These are phyloP conservation scores for Drosophila neonasuta DNA, from an alignment of 2,888 invertebrate genomes.

Conservation along the genomic window DNA sequence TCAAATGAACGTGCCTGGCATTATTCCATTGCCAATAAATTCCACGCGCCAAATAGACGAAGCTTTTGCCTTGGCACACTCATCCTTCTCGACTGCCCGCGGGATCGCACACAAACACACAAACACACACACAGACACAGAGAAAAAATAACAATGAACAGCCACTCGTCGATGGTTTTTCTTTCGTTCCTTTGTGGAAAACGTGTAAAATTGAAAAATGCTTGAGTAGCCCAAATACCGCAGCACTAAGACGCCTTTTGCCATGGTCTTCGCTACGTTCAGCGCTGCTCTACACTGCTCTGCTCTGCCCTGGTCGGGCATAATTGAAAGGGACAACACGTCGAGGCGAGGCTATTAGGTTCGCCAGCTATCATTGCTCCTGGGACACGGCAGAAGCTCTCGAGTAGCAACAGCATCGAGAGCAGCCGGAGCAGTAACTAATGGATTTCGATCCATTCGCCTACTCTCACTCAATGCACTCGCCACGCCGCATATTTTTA, in stretches of 20 bases:
- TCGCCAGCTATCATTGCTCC: slow-evolving; percentile 71
- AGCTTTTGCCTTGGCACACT: slow-evolving; percentile 37
- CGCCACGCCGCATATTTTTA: slow-evolving; percentile 41
- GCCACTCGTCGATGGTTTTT: slow-evolving; percentile 52
- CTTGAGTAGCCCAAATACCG: slow-evolving; percentile 63
- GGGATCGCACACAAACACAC: slow-evolving; percentile 25
- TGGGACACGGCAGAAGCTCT: slow-evolving; percentile 58
- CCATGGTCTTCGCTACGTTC: background rate
- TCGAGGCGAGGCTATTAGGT: slow-evolving; percentile 74
- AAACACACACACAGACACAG: background rate
- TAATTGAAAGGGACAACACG: slow-evolving; percentile 79
- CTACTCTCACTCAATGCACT: slow-evolving; percentile 21
- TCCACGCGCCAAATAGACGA: slow-evolving; percentile 72
- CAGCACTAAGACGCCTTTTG: slow-evolving; percentile 40
- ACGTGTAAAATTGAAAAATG: slow-evolving; percentile 79
- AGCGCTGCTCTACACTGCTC: background rate
- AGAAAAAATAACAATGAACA: slow-evolving; percentile 62
- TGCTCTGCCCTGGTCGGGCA: slow-evolving; percentile 40
- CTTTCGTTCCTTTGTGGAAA: slow-evolving; percentile 40
- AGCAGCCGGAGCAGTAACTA: slow-evolving; percentile 37
- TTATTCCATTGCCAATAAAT: slow-evolving; percentile 78
- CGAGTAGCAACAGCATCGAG: slow-evolving; percentile 32
- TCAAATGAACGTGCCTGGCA: slow-evolving; percentile 80
- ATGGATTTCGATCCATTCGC: slow-evolving; percentile 65
- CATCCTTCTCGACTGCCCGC: slow-evolving; percentile 33